Base-by-base conservation (phyloP, 2,113 vertebrate species). In the Gopherus flavomarginatus region DNA sequence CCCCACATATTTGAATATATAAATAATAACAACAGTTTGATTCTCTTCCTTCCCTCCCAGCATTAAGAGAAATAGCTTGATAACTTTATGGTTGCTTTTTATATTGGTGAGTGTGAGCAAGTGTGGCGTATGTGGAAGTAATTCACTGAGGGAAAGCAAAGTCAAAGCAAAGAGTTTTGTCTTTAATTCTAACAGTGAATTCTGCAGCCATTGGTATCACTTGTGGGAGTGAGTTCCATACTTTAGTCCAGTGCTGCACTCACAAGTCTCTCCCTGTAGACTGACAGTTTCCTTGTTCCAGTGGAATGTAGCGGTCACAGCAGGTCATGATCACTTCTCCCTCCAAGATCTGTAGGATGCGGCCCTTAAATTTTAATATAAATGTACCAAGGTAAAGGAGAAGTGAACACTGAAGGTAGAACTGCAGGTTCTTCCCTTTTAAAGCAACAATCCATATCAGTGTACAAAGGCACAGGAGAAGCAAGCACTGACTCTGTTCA, bases 401-500 rank as follows among this genome's bases (percentile, higher is more conserved):
- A 93, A 93, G 54, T 77, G 86, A 21, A 59, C 90, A 38, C 52
- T 92, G 90, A 94, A 93, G 95, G 94, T 81, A 93, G 91, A 97
- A 88, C 86, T 91, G 77, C 72, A 93, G 95, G 95, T 90, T 81
- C 89, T 97, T 97, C 97, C 96, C 97, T 97, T 97, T 98, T 78
- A 81, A 97, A 97, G 97, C 96, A 93, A 94, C 97, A 97, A 97
- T 98, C 98, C 93, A 94, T 97, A 97, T 93, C 97, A 97, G 95
- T 94, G 88, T 93, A 97, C 97, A 89, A 97, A 97, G 94, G 94
- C 95, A 88, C 49, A 19, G 24, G 88, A 97, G 96, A 98, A 97
- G 96, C 96, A 81, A 96, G 88, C 97, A 98, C 95, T 98, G 98
- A 95, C 98, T 98, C 97, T 97, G 97, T 97, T 97, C 97, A 98